phyloP scores from a whole-genome alignment of 2,888 invertebrate genomes.

The Ectobius pallidus region DNA sequence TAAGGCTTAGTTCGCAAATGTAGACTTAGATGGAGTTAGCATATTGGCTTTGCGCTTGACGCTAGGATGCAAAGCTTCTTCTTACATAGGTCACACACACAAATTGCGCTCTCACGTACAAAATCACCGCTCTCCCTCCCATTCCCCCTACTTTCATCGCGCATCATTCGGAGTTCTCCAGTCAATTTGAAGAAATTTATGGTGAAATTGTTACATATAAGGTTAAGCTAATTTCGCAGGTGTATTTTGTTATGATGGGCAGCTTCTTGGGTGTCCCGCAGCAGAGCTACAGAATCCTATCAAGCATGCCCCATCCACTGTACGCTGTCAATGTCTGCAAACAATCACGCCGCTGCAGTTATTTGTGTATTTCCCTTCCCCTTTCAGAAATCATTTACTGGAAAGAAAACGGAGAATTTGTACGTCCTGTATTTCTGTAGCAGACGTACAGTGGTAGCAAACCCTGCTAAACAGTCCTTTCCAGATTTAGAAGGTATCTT shows the following conservation, averaged over 20 bases:
- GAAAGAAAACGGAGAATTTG: too few species aligned
- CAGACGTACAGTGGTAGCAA: neutral
- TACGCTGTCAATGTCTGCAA: too few species aligned
- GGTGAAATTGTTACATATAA: too few species aligned
- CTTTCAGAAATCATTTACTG: too few species aligned
- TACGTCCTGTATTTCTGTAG: neutral
- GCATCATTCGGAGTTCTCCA: neutral
- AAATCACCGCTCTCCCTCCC: constrained; percentile 12
- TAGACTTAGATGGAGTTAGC: constrained; percentile 19
- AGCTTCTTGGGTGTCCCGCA: too few species aligned
- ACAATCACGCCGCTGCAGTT: too few species aligned
- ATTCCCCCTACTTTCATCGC: constrained; percentile 3
- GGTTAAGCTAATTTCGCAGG: too few species aligned
- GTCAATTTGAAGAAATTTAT: too few species aligned
- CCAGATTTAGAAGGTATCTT: constrained; percentile 2
- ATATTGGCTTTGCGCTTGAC: constrained; percentile 28
- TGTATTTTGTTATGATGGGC: too few species aligned
- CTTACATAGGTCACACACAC: neutral
- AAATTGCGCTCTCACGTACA: constrained; percentile 3
- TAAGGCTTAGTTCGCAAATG: constrained; percentile 15
- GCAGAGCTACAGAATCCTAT: neutral
- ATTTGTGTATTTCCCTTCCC: too few species aligned
- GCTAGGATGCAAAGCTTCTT: constrained; percentile 11
- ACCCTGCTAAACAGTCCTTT: neutral
- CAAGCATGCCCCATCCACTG: neutral